phyloP scores from a whole-genome alignment of 2,113 vertebrate species.

The Syngnathoides biaculeatus region DNA sequence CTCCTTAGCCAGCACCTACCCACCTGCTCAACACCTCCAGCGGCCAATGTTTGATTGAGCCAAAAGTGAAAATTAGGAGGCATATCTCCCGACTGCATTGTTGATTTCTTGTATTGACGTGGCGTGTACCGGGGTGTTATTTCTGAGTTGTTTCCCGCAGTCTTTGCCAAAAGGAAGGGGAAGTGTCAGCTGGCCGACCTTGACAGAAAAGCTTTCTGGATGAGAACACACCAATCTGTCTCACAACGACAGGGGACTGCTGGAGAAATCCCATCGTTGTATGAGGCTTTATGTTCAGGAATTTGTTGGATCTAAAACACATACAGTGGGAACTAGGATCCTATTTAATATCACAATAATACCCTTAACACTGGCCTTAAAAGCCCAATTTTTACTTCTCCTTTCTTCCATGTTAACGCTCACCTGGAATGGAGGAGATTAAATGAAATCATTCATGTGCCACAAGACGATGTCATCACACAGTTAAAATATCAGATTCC shows the following conservation, averaged over 20 bases:
- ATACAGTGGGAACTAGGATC: not conserved
- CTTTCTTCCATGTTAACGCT: not conserved
- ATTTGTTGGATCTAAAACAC: conserved; percentile 17
- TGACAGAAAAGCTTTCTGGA: conserved; percentile 50
- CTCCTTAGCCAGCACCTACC: conserved; percentile 15
- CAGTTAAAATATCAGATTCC: not conserved
- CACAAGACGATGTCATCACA: not conserved
- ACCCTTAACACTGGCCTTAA: not conserved
- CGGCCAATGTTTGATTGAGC: conserved; percentile 49
- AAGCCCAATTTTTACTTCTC: not conserved
- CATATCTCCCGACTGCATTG: conserved; percentile 53
- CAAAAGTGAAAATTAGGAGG: conserved; percentile 53
- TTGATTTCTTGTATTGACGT: conserved; percentile 61
- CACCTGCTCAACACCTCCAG: conserved; percentile 23
- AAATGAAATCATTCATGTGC: not conserved
- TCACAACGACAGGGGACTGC: conserved; percentile 33
- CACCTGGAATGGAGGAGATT: not conserved
- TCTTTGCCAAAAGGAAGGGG: conserved; percentile 49
- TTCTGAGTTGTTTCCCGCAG: conserved; percentile 41
- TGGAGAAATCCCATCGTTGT: conserved; percentile 2
- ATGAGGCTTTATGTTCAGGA: conserved; percentile 2
- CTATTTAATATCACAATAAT: not conserved
- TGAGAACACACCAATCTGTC: conserved; percentile 36
- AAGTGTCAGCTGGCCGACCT: conserved; percentile 51
- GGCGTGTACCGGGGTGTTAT: conserved; percentile 33